A percentile compares a stretch with the other conserved stretches of the same genome.
Conservation (phyloP, 2,888 invertebrate species). For the Galerucella nymphaeae region DNA sequence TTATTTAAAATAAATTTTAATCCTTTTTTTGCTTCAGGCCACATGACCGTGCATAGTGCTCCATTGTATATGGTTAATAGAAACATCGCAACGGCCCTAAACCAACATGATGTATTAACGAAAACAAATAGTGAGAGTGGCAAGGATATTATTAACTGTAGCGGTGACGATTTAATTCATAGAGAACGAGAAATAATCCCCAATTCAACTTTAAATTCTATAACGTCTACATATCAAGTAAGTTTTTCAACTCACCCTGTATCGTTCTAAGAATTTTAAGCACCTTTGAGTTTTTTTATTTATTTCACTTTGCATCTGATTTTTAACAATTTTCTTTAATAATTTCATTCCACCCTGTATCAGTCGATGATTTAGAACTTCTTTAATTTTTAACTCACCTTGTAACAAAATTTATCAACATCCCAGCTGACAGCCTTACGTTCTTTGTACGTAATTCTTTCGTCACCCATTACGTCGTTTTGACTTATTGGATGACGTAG, state of each 20-base stretch:
- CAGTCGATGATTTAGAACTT: too few relatives aligned
- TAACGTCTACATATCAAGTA: slow-evolving; percentile 51
- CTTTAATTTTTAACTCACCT: too few relatives aligned
- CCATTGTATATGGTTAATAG: slow-evolving; percentile 71
- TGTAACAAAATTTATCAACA: too few relatives aligned
- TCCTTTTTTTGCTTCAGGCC: slow-evolving; percentile 53
- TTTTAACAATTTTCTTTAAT: too few relatives aligned
- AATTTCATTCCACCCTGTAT: too few relatives aligned
- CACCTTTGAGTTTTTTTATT: too few relatives aligned
- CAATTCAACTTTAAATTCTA: slow-evolving; percentile 38
- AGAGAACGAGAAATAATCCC: slow-evolving; percentile 50
- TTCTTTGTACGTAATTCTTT: too few relatives aligned
- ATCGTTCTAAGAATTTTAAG: too few relatives aligned
- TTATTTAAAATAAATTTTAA: slow-evolving; percentile 27
- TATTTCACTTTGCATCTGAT: too few relatives aligned
- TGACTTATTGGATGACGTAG: too few relatives aligned
- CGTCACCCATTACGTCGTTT: too few relatives aligned
- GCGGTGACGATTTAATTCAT: slow-evolving; percentile 20
- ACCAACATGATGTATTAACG: slow-evolving; percentile 66
- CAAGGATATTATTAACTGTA: slow-evolving; percentile 43
- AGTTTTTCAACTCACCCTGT: slow-evolving; percentile 4
- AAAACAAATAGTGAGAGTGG: slow-evolving; percentile 52
- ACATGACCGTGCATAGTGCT: slow-evolving; percentile 70
- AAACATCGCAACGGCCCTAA: slow-evolving; percentile 74
- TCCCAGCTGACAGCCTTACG: too few relatives aligned